These are phyloP conservation scores for Drosophila niveifrons DNA, from an alignment of 2,888 invertebrate genomes.

Conservation along the genomic window DNA sequence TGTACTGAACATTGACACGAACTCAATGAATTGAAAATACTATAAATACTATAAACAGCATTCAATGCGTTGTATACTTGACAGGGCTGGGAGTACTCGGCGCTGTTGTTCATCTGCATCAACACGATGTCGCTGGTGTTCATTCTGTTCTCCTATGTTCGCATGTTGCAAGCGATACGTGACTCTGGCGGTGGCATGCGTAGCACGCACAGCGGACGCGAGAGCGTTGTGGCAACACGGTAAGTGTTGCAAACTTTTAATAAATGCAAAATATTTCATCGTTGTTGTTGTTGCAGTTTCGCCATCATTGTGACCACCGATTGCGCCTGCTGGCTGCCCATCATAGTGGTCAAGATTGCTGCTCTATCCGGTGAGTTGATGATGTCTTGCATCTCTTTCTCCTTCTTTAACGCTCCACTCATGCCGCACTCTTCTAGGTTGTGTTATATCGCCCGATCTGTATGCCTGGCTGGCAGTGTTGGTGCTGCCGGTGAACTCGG, in stretches of 20 bases:
- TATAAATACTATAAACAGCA: neutral
- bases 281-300: no score
- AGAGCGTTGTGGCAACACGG: constrained; percentile 87
- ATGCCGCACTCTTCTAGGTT: constrained; percentile 83
- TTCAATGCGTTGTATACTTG: neutral
- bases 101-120: constrained; percentile 87
- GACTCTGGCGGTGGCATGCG: constrained; percentile 87
- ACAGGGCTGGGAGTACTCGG: constrained; percentile 88
- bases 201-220: constrained; percentile 87
- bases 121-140: constrained; percentile 87
- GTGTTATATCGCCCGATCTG: constrained; percentile 86
- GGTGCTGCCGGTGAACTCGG: constrained; percentile 88
- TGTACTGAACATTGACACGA: no score
- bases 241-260: constrained; percentile 38
- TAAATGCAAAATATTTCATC: no score
- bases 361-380: constrained; percentile 86
- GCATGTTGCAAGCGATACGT: constrained; percentile 87
- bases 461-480: constrained; percentile 88
- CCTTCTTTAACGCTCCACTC: neutral
- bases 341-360: constrained; percentile 87
- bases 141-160: constrained; percentile 87
- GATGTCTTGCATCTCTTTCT: no score
- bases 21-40: neutral
- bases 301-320: constrained; percentile 88
- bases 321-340: constrained; percentile 88